Evolutionary conservation across 2,797 vertebrate genomes (phyloP).

Genomic region (Neosilurus mollespiculum): DNA sequence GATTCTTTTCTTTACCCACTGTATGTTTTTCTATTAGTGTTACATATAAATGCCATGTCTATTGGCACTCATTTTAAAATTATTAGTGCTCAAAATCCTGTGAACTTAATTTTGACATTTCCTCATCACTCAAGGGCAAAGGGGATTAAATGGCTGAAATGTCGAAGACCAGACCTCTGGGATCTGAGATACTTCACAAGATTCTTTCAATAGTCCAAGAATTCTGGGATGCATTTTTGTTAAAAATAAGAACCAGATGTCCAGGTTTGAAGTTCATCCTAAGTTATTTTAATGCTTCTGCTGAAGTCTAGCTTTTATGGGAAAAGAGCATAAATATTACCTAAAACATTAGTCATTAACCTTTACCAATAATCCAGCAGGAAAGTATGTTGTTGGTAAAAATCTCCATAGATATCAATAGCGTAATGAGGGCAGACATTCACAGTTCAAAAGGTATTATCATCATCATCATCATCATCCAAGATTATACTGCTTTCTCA

Average conservation of each 20-base stretch:
- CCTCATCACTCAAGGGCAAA: no score
- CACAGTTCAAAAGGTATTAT: not conserved
- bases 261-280: not conserved
- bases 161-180: not conserved
- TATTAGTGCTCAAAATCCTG: no score
- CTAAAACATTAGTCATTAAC: not conserved
- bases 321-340: not conserved
- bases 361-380: not conserved
- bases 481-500: not conserved
- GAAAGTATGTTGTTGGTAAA: not conserved
- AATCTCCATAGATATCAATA: not conserved
- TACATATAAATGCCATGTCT: no score
- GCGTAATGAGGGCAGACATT: not conserved
- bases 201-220: not conserved
- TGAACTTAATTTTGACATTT: no score
- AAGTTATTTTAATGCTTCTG: not conserved
- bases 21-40: no score
- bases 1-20: no score
- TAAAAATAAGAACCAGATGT: constrained; percentile 14
- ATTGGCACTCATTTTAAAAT: no score
- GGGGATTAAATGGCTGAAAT: not conserved
- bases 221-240: constrained; percentile 21
- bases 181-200: not conserved
- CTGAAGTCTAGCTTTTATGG: not conserved
- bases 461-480: not conserved